phyloP scores from a whole-genome alignment of 2,888 invertebrate genomes.

The Eupeodes luniger region DNA sequence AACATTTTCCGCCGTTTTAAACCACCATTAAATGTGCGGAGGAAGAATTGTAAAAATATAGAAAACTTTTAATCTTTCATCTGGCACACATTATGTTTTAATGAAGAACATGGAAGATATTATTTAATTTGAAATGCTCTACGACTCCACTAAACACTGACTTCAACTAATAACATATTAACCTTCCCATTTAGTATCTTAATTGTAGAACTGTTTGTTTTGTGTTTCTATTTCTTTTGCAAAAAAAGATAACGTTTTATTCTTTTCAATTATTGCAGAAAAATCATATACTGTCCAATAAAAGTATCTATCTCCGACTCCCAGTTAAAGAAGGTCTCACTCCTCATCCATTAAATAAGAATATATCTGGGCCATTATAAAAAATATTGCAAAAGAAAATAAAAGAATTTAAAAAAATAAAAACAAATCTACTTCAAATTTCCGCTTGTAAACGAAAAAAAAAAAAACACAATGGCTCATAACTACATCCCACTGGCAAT shows the following conservation, averaged over 20 bases:
- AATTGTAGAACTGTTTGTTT: not conserved
- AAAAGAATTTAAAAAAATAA: not conserved
- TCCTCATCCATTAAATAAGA: not conserved
- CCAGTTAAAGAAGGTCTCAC: conserved; percentile 1
- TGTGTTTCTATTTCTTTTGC: not conserved
- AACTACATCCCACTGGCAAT: conserved; percentile 56
- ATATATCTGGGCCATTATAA: conserved; percentile 15
- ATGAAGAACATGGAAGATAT: not conserved
- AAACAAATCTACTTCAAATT: not conserved
- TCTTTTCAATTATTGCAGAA: not conserved
- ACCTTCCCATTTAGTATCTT: conserved; percentile 6
- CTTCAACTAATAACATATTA: conserved; percentile 23
- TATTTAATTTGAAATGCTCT: conserved; percentile 32
- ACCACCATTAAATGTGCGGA: too few relatives aligned
- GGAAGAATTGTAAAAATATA: too few relatives aligned
- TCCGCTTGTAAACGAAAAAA: not conserved
- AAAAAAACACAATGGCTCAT: not conserved
- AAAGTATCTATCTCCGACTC: not conserved
- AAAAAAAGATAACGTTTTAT: not conserved
- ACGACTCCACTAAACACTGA: conserved; percentile 1
- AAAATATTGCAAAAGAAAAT: conserved; percentile 17
- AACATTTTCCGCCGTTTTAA: too few relatives aligned
- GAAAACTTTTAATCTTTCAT: conserved; percentile 1
- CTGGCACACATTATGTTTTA: not conserved
- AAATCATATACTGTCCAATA: not conserved